phyloP scores from a whole-genome alignment of 2,113 vertebrate species.

The Microcebus griseorufus region DNA sequence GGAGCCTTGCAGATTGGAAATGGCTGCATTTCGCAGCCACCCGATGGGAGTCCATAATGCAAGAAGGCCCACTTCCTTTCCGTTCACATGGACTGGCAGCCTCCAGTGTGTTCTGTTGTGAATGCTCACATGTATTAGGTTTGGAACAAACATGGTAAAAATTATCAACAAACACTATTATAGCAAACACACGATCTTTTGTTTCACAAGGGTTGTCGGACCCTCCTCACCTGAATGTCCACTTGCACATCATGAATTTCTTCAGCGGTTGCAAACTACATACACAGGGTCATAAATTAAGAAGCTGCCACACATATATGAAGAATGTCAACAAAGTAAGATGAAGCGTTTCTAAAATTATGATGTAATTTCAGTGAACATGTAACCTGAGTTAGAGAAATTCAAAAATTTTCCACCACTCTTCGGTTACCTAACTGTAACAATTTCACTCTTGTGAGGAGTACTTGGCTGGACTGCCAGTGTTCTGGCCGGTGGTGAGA shows the following conservation, averaged over 20 bases:
- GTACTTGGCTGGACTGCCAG: neutral
- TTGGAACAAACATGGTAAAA: neutral
- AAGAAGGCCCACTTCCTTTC: neutral
- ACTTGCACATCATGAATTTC: neutral
- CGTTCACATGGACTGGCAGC: neutral
- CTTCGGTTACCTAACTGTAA: neutral
- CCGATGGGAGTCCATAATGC: neutral
- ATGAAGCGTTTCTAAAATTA: neutral
- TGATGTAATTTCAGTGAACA: neutral
- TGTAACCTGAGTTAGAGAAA: neutral
- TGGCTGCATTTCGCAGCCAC: neutral
- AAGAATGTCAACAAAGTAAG: neutral
- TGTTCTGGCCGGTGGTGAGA: neutral
- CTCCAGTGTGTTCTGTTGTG: neutral
- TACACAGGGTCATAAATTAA: neutral
- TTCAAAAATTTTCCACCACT: neutral
- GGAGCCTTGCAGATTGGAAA: constrained; percentile 32
- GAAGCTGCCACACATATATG: neutral
- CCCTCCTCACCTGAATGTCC: neutral
- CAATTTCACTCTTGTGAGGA: neutral
- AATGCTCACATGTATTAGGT: neutral
- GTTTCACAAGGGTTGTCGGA: neutral
- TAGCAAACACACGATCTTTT: neutral
- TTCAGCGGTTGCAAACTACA: neutral
- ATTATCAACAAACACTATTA: neutral